These are phyloP conservation scores for Metopia argyrocephala DNA, from an alignment of 2,888 invertebrate species.

Conservation along the genomic window DNA sequence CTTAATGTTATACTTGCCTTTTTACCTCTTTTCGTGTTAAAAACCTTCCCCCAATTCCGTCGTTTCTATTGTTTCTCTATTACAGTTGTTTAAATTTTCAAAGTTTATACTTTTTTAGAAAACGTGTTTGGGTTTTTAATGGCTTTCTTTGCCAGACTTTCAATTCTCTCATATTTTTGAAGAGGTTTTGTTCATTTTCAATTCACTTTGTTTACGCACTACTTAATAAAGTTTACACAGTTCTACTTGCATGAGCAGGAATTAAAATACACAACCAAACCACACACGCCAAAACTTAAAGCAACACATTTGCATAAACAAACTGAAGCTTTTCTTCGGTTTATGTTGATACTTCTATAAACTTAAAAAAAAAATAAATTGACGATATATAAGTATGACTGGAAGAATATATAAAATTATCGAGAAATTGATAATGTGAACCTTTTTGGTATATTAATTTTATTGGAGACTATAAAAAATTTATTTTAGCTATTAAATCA, in stretches of 20 bases:
- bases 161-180: neutral
- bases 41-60: too few relatives aligned
- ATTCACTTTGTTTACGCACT: slow-evolving; percentile 27
- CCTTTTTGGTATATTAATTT: neutral
- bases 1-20: neutral
- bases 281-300: neutral
- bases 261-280: neutral
- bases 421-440: neutral
- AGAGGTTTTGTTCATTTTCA: neutral
- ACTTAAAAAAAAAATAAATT: too few relatives aligned
- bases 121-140: slow-evolving; percentile 41
- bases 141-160: neutral
- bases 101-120: neutral
- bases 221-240: slow-evolving; percentile 16
- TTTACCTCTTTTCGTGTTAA: neutral
- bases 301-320: neutral
- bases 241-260: neutral
- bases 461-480: neutral
- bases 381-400: neutral
- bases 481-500: slow-evolving; percentile 9
- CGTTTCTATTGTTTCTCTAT: neutral
- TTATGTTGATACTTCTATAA: neutral
- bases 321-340: neutral
- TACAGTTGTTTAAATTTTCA: neutral
- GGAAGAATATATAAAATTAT: neutral